Conservation (phyloP, 2,888 invertebrate genomes). For the Caenorhabditis uteleia region DNA sequence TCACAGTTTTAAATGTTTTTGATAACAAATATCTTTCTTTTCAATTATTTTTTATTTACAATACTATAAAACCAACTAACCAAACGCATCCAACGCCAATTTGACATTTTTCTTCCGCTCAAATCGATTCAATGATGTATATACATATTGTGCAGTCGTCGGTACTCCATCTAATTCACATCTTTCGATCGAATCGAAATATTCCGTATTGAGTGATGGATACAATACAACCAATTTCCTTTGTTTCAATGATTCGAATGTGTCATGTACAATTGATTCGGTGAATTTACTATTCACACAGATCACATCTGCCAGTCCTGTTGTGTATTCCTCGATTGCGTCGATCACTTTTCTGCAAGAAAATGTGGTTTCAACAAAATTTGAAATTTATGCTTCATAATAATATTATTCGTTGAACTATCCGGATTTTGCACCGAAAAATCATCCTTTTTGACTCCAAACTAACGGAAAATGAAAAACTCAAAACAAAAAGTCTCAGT, state of each 20-base stretch:
- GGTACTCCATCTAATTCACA: slow-evolving; percentile 52
- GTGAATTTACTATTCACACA: slow-evolving; percentile 96
- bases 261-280: slow-evolving; percentile 65
- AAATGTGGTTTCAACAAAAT: neutral
- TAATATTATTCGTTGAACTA: neutral
- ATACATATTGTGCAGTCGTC: slow-evolving; percentile 72
- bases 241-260: slow-evolving; percentile 42
- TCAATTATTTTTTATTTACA: no score
- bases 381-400: neutral
- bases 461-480: no score
- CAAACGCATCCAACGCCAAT: slow-evolving; percentile 83
- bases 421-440: neutral
- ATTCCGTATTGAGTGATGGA: slow-evolving; percentile 86
- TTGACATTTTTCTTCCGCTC: slow-evolving; percentile 94
- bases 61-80: no score
- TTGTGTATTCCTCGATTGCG: slow-evolving; percentile 86
- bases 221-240: slow-evolving; percentile 77
- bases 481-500: no score
- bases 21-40: no score
- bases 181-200: slow-evolving; percentile 68
- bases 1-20: no score
- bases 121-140: slow-evolving; percentile 93
- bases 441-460: no score
- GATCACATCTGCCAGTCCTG: slow-evolving; percentile 85
- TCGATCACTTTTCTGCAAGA: slow-evolving; percentile 78